Conservation (phyloP, 2,113 vertebrate genomes). For the Phalacrocorax carbo region DNA sequence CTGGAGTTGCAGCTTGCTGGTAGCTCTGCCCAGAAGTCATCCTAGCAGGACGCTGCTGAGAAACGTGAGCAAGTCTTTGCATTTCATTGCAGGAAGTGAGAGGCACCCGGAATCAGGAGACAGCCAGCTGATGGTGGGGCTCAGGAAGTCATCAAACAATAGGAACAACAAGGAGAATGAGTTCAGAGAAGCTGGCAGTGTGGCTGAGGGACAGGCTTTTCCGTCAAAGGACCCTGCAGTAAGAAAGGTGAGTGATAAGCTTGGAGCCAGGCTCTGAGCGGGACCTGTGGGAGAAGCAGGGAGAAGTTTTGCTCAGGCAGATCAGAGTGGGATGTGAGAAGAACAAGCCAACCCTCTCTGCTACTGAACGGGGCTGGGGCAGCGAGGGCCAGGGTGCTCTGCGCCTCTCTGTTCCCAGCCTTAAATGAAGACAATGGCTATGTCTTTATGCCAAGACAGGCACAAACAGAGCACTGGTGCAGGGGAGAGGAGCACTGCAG, state of each 20-base stretch:
- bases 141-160: constrained; percentile 72
- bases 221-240: constrained; percentile 31
- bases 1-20: neutral
- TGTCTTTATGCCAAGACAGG: neutral
- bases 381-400: neutral
- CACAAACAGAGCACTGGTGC: neutral
- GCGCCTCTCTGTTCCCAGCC: neutral
- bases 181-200: constrained; percentile 56
- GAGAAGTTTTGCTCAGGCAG: neutral
- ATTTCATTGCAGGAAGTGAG: constrained; percentile 66
- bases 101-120: constrained; percentile 38
- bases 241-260: constrained; percentile 74
- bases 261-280: neutral
- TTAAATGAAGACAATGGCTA: neutral
- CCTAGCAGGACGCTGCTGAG: neutral
- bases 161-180: constrained; percentile 79
- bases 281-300: neutral
- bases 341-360: neutral
- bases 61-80: neutral
- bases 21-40: neutral
- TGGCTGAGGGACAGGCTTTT: constrained; percentile 57
- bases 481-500: neutral
- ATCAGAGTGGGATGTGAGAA: neutral
- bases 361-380: fast-evolving
- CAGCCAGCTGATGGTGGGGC: constrained; percentile 23